Conservation (phyloP, 1,140 invertebrate genomes). For the Brachionus koreanus region DNA sequence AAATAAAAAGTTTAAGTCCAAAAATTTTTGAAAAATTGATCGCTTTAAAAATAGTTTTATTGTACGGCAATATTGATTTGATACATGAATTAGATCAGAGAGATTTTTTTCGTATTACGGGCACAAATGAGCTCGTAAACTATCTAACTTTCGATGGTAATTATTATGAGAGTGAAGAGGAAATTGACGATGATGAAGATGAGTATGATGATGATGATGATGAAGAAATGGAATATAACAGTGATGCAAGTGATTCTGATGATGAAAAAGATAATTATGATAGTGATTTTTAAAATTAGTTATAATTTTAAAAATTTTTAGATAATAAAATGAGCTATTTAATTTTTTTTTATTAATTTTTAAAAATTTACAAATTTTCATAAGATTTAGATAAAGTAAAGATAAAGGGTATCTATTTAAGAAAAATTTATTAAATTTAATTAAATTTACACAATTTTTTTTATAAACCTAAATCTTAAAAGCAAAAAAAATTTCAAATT, state of each 20-base stretch:
- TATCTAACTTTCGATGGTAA: conserved; percentile 22
- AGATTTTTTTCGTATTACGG: background rate
- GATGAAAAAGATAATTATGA: conserved; percentile 31
- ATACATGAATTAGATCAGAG: conserved; percentile 20
- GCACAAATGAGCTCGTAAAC: background rate
- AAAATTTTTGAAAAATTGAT: background rate
- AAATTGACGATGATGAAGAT: background rate
- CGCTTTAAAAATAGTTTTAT: background rate
- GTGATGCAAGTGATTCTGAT: background rate
- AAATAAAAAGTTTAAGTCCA: background rate
- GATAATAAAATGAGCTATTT: no score
- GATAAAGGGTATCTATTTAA: no score
- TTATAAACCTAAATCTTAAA: no score
- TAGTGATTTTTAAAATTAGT: conserved; percentile 19
- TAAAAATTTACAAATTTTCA: background rate
- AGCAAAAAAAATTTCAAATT: no score
- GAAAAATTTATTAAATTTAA: no score
- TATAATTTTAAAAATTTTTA: background rate
- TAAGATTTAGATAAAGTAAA: no score
- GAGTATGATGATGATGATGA: background rate
- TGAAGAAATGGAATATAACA: conserved; percentile 33
- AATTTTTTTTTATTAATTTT: no score
- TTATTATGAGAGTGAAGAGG: conserved; percentile 29
- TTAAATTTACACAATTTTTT: no score
- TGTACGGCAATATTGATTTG: conserved; percentile 29